Conservation (phyloP, 2,888 invertebrate species). For the Galerucella nymphaeae region DNA sequence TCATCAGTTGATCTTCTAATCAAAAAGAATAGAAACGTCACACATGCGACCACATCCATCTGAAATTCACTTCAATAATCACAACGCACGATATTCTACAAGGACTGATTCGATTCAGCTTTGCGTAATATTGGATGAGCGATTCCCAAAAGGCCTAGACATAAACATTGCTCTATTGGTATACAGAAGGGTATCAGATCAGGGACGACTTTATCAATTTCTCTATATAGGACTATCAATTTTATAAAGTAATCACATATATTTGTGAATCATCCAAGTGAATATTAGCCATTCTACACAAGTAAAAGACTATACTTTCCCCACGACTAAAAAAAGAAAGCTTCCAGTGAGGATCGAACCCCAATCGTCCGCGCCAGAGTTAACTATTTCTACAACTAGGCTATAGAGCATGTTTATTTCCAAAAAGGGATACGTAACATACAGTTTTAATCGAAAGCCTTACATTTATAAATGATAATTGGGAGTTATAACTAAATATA, state of each 20-base stretch:
- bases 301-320: too few species aligned
- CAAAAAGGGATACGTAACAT: too few species aligned
- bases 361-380: too few species aligned
- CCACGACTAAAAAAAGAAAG: too few species aligned
- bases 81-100: slow-evolving; percentile 14
- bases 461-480: too few species aligned
- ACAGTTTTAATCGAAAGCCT: too few species aligned
- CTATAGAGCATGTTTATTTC: too few species aligned
- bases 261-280: too few species aligned
- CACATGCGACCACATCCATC: slow-evolving; percentile 25
- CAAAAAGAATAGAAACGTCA: slow-evolving; percentile 24
- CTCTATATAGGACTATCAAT: background rate
- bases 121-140: slow-evolving; percentile 22
- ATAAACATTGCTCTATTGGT: slow-evolving; percentile 27
- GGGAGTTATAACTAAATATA: too few species aligned
- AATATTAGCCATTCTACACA: too few species aligned
- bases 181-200: background rate
- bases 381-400: too few species aligned
- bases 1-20: slow-evolving; percentile 25
- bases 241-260: background rate
- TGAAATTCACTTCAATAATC: slow-evolving; percentile 8
- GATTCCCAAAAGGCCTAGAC: slow-evolving; percentile 28
- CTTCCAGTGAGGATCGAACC: too few species aligned
- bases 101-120: slow-evolving; percentile 24
- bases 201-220: background rate